Evolutionary conservation across 1,140 invertebrate genomes (phyloP), one percentile per base, ranked within the genome.

Genomic region (Sinella curviseta): DNA sequence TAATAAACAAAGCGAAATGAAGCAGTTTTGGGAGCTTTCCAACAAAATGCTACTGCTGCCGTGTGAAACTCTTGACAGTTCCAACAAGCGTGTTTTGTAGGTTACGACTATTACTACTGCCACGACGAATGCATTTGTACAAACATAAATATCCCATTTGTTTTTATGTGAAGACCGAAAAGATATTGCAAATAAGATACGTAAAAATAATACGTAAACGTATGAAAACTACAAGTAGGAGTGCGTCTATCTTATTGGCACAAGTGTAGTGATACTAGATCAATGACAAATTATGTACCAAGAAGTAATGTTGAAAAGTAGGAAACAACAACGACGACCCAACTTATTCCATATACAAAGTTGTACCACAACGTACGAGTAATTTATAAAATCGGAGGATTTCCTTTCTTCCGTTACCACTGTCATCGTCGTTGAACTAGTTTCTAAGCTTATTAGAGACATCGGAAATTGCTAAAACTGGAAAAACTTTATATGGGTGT

Each of bases 401-500:
- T 60, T 60, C 39, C n/a, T n/a, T n/a, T n/a, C n/a, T n/a, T n/a
- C n/a, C n/a, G n/a, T n/a, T n/a, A n/a, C n/a, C n/a, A n/a, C n/a
- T 20, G 39, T 48, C 8, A 26, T 65, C 24, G 4, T 26, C 24
- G 57, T 26, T 26, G 26, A 65, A 65, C 57, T 48, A 48, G 39
- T 48, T 48, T 48, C 39, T 48, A 20, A 20, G 20, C 8, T 12
- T 48, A 48, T 12, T n/a, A 60, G 24, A 60, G 24, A 60, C 8
- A 14, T 60, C 24, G 14, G 57, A 60, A n/a, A 60, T 4, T 48
- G 39, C 39, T 34, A 75, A 17, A 75, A 39, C 20, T 36, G 74
- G 36, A 24, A 14, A 48, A 75, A 36, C 24, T 36, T 48, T 75
- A 39, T 76, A 81, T 81, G 80, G 80, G 80, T 81, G 80, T 81